Conservation (phyloP, 53 echinoderm and acorn worm species). For the Paracentrotus lividus region DNA sequence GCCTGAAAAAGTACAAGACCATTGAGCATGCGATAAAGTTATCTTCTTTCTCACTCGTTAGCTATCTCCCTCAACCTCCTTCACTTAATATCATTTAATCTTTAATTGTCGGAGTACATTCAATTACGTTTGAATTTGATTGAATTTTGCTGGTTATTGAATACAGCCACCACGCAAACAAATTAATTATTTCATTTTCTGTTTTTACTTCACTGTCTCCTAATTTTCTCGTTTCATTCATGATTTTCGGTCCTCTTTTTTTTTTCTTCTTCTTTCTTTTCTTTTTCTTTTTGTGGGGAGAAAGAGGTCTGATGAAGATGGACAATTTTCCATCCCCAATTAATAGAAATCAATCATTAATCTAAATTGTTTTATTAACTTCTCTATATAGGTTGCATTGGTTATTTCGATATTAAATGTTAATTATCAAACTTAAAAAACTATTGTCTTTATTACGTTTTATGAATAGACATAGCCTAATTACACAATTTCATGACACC, state of each 20-base stretch:
- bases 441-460: too few species aligned
- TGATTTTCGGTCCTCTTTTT: not conserved
- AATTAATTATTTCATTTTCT: slow-evolving; percentile 34
- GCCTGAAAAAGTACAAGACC: slow-evolving; percentile 26
- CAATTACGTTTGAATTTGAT: slow-evolving; percentile 44
- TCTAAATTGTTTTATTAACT: too few species aligned
- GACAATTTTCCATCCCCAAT: not conserved
- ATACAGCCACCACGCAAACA: slow-evolving; percentile 52
- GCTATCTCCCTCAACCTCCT: not conserved
- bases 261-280: not conserved
- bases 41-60: not conserved
- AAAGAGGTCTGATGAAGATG: not conserved
- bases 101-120: slow-evolving; percentile 45
- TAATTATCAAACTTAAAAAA: too few species aligned
- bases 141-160: slow-evolving; percentile 48
- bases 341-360: too few species aligned
- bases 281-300: not conserved
- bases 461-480: too few species aligned
- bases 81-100: slow-evolving; percentile 13
- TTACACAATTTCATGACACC: too few species aligned
- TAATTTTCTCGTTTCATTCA: slow-evolving; percentile 4
- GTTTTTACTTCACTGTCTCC: not conserved
- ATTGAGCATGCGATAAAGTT: too few species aligned
- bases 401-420: too few species aligned
- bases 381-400: too few species aligned